Conservation (phyloP, 2,888 invertebrate species). For the Tetrapedia diversipes region DNA sequence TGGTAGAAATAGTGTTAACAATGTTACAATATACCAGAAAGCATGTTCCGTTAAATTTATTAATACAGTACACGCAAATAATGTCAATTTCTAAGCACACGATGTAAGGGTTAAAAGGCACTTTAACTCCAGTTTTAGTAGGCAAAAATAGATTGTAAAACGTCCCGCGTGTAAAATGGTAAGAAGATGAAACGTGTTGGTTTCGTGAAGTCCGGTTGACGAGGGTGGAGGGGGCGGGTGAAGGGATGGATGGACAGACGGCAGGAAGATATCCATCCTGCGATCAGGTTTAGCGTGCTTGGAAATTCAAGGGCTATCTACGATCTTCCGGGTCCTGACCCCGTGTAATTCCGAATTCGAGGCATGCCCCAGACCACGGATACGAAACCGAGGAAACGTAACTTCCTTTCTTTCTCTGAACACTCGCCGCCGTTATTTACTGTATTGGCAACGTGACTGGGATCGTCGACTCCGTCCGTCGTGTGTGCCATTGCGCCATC, state of each 20-base stretch:
- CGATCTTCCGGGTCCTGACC: slow-evolving; percentile 65
- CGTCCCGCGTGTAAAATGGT: too few species aligned
- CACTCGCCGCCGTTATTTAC: slow-evolving; percentile 34
- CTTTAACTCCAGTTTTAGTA: too few species aligned
- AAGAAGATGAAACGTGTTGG: neutral
- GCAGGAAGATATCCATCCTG: slow-evolving; percentile 43
- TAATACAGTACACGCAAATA: too few species aligned
- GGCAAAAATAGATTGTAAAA: too few species aligned
- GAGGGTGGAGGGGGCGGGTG: neutral
- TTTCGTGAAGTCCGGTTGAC: slow-evolving; percentile 11
- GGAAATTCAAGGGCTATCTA: slow-evolving; percentile 58
- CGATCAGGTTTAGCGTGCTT: slow-evolving; percentile 41
- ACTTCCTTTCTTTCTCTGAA: slow-evolving; percentile 51
- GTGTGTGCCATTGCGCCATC: neutral
- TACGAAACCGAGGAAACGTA: slow-evolving; percentile 48
- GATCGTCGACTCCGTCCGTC: slow-evolving; percentile 8
- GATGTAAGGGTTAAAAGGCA: too few species aligned
- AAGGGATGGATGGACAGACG: neutral
- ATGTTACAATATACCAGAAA: too few species aligned
- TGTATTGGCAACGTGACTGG: slow-evolving; percentile 44
- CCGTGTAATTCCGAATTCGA: slow-evolving; percentile 65
- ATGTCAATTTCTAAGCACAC: too few species aligned
- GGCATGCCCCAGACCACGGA: slow-evolving; percentile 46
- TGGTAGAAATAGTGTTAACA: too few species aligned
- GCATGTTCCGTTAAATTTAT: too few species aligned